Conservation (phyloP, 1,140 invertebrate genomes). For the Lepeophtheirus salmonis region DNA sequence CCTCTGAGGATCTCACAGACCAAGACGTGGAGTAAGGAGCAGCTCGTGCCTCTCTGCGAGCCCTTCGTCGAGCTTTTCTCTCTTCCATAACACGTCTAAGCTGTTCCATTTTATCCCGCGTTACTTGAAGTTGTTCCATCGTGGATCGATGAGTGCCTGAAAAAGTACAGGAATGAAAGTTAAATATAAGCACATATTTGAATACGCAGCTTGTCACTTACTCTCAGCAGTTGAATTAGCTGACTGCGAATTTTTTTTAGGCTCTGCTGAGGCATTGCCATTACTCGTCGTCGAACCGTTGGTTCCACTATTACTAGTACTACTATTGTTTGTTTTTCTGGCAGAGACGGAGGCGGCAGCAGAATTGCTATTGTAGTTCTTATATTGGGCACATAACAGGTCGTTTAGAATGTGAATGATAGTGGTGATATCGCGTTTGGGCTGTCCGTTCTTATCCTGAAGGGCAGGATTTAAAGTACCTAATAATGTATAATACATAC, state of each 20-base stretch:
- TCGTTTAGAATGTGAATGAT: conserved; percentile 90
- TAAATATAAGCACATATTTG: no score
- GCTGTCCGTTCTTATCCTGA: conserved; percentile 69
- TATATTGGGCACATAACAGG: conserved; percentile 51
- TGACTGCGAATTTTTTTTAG: no score
- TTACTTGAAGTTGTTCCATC: conserved; percentile 45
- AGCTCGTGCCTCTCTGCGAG: conserved; percentile 46
- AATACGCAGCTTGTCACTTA: no score
- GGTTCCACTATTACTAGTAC: no score
- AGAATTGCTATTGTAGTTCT: conserved; percentile 19
- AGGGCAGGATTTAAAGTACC: conserved; percentile 81
- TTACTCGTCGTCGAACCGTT: no score
- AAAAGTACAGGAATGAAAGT: no score
- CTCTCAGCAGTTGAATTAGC: no score
- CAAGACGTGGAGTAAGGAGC: conserved; percentile 40
- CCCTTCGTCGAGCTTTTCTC: conserved; percentile 53
- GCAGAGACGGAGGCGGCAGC: conserved; percentile 7
- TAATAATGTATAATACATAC: no score
- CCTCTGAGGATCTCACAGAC: conserved; percentile 18
- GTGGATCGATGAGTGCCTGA: conserved; percentile 21
- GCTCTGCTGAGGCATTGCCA: no score
- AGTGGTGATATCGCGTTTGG: conserved; percentile 74
- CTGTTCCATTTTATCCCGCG: conserved; percentile 62
- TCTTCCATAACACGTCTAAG: conserved; percentile 70
- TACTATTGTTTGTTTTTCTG: no score